Evolutionary conservation across 2,113 vertebrate genomes (phyloP), one percentile per base, ranked within the genome.

Genomic region (Eolophus roseicapilla): DNA sequence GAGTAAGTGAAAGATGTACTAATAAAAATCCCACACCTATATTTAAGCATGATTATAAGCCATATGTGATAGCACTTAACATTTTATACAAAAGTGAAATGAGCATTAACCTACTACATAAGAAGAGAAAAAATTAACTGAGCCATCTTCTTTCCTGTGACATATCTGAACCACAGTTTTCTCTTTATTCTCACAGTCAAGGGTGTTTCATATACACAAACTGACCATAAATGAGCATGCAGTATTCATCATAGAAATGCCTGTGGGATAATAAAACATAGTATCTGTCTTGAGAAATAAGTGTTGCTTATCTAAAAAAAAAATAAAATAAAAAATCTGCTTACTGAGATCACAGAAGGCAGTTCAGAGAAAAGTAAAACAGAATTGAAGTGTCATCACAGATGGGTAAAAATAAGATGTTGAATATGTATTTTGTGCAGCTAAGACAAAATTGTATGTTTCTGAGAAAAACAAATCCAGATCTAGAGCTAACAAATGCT

Each of bases 151-250:
- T 83, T 88, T 90, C 46, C 70, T 86, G 37, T 59, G 50, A 55
- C 28, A 28, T 67, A 43, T 80, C 43, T 74, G 79, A 83, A 88
- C 49, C 17, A n/a, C 41, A 77, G 17, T 43, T 94, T 79, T 83
- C 64, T 91, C 57, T 91, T 76, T 67, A 93, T 90, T 95, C 41
- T 88, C 7, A 3, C 21, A 83, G 31, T 74, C n/a, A 83, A 70
- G 46, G 74, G 60, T 86, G 70, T 81, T 88, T 77, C 12, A 31
- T 50, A 33, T 75, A 71, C 55, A 81, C 24, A 84, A 90, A 74
- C 29, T 86, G 64, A 65, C 86, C 71, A 70, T 80, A 95, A 95
- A 90, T 76, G 85, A 95, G 52, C 87, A 84, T 68, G 57, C 73
- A 64, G 74, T 91, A 91, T 89, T 25, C 57, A 79, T 71, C 43